Conservation (phyloP, 2,113 vertebrate genomes). For the Myodes glareolus region DNA sequence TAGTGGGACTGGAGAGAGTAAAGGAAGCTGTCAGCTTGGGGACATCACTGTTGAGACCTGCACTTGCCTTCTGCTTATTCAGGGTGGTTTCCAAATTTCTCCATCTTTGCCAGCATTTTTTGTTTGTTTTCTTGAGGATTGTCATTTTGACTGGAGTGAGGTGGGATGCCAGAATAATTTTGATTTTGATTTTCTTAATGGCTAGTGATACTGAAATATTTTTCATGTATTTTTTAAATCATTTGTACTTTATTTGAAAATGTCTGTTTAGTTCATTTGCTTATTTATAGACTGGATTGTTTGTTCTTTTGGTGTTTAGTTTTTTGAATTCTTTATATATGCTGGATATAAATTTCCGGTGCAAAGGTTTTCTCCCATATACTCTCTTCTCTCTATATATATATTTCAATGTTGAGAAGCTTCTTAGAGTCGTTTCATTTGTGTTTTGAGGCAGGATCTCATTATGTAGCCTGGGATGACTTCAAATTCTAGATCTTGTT, state of each 20-base stretch:
- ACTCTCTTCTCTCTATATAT: neutral
- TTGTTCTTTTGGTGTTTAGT: neutral
- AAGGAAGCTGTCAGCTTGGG: neutral
- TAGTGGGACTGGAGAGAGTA: neutral
- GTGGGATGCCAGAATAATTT: neutral
- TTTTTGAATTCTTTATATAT: neutral
- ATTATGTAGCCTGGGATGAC: neutral
- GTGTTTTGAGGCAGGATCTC: neutral
- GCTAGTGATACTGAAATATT: neutral
- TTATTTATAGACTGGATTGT: neutral
- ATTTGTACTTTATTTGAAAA: neutral
- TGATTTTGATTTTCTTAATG: neutral
- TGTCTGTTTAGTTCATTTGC: neutral
- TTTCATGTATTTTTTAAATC: neutral
- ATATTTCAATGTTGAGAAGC: neutral
- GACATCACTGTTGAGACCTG: neutral
- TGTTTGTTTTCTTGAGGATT: neutral
- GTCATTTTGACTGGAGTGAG: neutral
- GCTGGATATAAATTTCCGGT: neutral
- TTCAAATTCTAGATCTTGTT: neutral
- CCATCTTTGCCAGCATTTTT: neutral
- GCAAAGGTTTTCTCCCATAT: neutral
- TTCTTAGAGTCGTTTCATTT: neutral
- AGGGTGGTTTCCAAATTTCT: neutral
- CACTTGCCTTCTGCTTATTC: neutral